Base-by-base conservation (phyloP, 2,113 vertebrate species). In the Gasterosteus nipponicus region DNA sequence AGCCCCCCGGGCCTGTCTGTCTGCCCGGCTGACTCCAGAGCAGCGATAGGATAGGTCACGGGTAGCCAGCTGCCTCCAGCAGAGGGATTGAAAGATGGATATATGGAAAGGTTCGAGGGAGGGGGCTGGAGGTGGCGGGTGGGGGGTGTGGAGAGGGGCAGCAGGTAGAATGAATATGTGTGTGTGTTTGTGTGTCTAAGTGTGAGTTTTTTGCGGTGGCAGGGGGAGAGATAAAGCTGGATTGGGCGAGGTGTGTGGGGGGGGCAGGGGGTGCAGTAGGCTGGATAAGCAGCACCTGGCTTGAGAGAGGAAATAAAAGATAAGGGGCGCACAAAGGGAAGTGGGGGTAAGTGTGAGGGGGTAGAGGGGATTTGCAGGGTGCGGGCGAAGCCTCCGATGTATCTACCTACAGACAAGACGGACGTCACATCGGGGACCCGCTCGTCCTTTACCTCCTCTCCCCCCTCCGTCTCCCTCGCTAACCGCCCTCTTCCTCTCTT, bases 281-380 rank as follows among this genome's bases (percentile, higher is more conserved):
- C 69, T 76, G 75, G 82, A 86, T 86, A 83, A 87, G 89, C 75
- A 73, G 79, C 85, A 87, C 91, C 80, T 82, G 87, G 86, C 67
- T 59, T 29, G 77, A 83, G 77, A 86, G 80, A 84, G 51, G 12
- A 81, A 88, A 81, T 69, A 73, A 75, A 83, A 86, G 84, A 88
- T 85, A 88, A 86, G 65, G 58, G 51, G 63, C 5, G 7, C 70
- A 83, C 66, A 84, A 81, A 82, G 76, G 10, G n/a, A n/a, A 71
- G 59, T 19, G 35, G 31, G 65, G 61, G 64, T 39, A 73, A 57
- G 75, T 41, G 71, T 0, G 53, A 12, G 53, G 10, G 42, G 42
- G 1, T 1, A 14, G 42, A 5, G 12, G 69, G 54, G 64, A 14
- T 60, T 41, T 26, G 33, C 2, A 57, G 71, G 58, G 26, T 26